Base-by-base conservation (phyloP, 1,140 invertebrate species). In the Bombus affinis region DNA sequence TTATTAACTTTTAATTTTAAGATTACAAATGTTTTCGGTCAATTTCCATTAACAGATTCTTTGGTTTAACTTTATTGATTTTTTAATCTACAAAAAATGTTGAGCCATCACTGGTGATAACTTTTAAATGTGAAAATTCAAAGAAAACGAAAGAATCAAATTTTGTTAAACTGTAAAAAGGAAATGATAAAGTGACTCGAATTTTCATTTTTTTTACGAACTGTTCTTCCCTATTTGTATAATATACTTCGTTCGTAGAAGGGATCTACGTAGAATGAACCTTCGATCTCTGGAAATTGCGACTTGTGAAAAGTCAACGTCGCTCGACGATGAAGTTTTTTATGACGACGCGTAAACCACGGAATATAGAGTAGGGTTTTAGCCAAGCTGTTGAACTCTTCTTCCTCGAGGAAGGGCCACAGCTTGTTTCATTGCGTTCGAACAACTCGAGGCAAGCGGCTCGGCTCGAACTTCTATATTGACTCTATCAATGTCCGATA, bases 341-440 rank as follows among this genome's bases (percentile, higher is more conserved):
- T 81, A 81, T 10, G 71, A 18, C 28, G 22, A 2, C 59, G n/a
- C 80, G 32, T 73, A 81, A 81, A 74, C 53, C 25, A 47, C 18
- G 28, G 70, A 81, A 81, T 81, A 81, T 59, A 73, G 71, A 74
- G 68, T 72, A 15, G 80, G 28, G 70, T 62, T 59, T 74, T 44
- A 42, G 37, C 39, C 28, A 25, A n/a, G 3, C n/a, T 35, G 6
- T 8, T 12, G 66, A 57, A 42, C 8, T 73, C 80, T 72, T 81
- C 28, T 57, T 62, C 25, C 8, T 32, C 39, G 9, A 37, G n/a
- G 4, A 13, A 6, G 37, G 62, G 32, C 3, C 1, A 22, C 13
- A 68, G 22, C 37, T 81, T 62, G 53, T 73, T 73, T 53, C 53
- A 22, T 62, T 9, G 13, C 53, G 47, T 73, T 44, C 80, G 35